phyloP scores from a whole-genome alignment of 2,888 invertebrate species.

The Oasisia sp. region DNA sequence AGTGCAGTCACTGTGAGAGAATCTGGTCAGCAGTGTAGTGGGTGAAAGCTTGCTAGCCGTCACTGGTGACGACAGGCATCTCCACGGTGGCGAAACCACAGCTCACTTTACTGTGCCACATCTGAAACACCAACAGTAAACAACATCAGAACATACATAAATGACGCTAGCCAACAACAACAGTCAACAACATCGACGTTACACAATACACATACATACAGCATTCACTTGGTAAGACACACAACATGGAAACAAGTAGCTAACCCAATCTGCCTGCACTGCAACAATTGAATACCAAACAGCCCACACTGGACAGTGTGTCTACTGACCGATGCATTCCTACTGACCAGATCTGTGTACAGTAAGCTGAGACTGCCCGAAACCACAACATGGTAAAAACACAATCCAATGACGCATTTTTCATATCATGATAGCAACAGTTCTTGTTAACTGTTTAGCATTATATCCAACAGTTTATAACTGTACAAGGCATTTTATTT shows the following conservation, averaged over 20 bases:
- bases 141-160: neutral
- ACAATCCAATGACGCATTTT: too few relatives aligned
- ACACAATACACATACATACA: too few relatives aligned
- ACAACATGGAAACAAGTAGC: neutral
- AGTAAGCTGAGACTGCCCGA: neutral
- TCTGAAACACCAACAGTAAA: constrained; percentile 1
- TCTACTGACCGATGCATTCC: neutral
- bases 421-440: neutral
- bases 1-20: neutral
- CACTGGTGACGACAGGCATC: neutral
- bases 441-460: too few relatives aligned
- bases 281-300: neutral
- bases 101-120: neutral
- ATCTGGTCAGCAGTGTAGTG: neutral
- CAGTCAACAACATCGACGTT: too few relatives aligned
- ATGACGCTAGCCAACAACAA: too few relatives aligned
- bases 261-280: neutral
- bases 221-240: too few relatives aligned
- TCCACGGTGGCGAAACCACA: neutral
- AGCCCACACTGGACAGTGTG: neutral
- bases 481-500: too few relatives aligned
- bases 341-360: neutral
- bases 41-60: neutral
- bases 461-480: too few relatives aligned
- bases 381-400: neutral